These are phyloP conservation scores for Mesoligia furuncula DNA, from an alignment of 2,888 invertebrate species.

Conservation along the genomic window DNA sequence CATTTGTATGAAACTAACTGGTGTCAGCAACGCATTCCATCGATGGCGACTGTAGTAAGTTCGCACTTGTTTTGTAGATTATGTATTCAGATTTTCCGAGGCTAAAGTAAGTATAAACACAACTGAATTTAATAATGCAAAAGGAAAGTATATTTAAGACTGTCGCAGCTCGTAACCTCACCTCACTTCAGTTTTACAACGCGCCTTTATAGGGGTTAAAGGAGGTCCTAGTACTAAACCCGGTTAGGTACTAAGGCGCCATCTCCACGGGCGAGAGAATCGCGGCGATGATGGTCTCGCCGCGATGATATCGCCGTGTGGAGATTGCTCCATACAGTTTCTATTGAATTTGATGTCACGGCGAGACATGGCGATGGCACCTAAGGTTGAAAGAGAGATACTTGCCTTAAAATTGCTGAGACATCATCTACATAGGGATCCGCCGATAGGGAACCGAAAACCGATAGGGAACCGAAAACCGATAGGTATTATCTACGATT, in stretches of 20 bases:
- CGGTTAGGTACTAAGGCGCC: constrained; percentile 16
- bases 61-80: constrained; percentile 24
- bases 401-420: constrained; percentile 35
- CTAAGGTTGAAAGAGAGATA: constrained; percentile 22
- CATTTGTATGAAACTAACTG: background rate
- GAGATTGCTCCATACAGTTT: too few species aligned
- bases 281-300: too few species aligned
- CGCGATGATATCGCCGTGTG: too few species aligned
- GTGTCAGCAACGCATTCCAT: background rate
- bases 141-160: constrained; percentile 39
- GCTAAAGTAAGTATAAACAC: constrained; percentile 21
- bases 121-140: constrained; percentile 49
- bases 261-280: too few species aligned
- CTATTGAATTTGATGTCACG: too few species aligned
- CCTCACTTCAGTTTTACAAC: constrained; percentile 60
- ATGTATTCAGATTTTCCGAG: constrained; percentile 8
- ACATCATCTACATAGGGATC: constrained; percentile 49
- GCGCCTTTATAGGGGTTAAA: constrained; percentile 47
- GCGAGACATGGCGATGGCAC: too few species aligned
- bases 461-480: constrained; percentile 50
- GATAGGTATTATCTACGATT: constrained; percentile 63
- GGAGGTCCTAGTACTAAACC: constrained; percentile 41
- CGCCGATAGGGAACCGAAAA: constrained; percentile 30
- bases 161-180: constrained; percentile 50
- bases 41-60: background rate